Conservation (phyloP, 64 coral and sea anemone species). For the Stylophora pistillata region DNA sequence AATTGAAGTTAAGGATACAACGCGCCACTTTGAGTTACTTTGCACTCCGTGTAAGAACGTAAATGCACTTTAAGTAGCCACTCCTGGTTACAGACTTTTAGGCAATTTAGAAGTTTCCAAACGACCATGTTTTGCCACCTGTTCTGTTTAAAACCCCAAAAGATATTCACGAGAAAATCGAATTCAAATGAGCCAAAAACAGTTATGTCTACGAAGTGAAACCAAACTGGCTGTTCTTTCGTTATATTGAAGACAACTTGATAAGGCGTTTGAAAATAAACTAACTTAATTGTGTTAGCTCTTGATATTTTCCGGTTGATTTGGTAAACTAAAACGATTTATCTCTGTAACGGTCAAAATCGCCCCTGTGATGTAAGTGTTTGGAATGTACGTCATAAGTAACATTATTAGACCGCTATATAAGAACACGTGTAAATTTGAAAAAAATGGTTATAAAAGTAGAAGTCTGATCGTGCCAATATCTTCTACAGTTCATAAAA, state of each 20-base stretch:
- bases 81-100: too few relatives aligned
- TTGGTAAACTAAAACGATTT: neutral
- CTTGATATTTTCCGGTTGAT: slow-evolving; percentile 14
- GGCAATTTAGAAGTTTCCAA: neutral
- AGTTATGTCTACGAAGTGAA: neutral
- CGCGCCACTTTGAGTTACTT: too few relatives aligned
- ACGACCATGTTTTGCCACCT: neutral
- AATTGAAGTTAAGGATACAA: too few relatives aligned
- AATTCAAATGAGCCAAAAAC: neutral
- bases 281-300: neutral
- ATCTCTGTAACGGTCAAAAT: neutral
- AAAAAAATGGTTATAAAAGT: neutral
- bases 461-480: neutral
- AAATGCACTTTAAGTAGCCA: too few relatives aligned
- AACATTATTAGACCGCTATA: neutral
- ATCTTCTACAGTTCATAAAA: neutral
- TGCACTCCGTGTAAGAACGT: too few relatives aligned
- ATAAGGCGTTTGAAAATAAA: neutral
- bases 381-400: neutral
- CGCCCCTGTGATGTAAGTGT: neutral
- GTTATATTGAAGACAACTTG: neutral
- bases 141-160: neutral
- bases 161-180: neutral
- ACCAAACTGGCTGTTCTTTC: neutral
- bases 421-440: neutral